phyloP scores from a whole-genome alignment of 2,113 vertebrate species.

The Rhinoptilus africanus region DNA sequence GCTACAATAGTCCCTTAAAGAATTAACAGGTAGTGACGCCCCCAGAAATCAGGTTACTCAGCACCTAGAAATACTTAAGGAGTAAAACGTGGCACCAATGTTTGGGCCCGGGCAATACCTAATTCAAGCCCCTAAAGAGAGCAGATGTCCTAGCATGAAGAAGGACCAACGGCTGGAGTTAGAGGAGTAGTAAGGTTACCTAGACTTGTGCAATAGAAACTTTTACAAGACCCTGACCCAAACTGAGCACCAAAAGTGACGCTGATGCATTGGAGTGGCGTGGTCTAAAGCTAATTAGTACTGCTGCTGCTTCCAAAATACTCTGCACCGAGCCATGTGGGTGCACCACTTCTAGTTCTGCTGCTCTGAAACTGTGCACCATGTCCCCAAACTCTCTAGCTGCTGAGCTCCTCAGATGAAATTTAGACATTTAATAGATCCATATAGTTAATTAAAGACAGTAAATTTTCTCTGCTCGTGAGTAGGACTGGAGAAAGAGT shows the following conservation, averaged over 20 bases:
- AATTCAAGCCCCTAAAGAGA: neutral
- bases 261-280: neutral
- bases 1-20: neutral
- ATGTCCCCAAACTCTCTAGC: neutral
- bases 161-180: neutral
- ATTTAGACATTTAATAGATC: neutral
- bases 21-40: neutral
- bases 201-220: neutral
- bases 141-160: neutral
- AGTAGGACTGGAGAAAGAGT: neutral
- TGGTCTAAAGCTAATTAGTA: neutral
- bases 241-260: neutral
- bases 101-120: neutral
- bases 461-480: neutral
- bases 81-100: neutral
- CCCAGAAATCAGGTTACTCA: neutral
- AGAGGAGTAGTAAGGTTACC: neutral
- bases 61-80: neutral
- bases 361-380: neutral
- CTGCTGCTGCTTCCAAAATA: neutral
- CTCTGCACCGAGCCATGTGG: rapidly evolving
- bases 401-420: neutral
- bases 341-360: neutral
- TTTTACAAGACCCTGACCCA: neutral
- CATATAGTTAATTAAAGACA: neutral